A percentile compares a stretch with the other conserved stretches of the same genome.
These are phyloP conservation scores for Entomyzon cyanotis DNA, from an alignment of 2,113 vertebrate genomes.

Conservation along the genomic window DNA sequence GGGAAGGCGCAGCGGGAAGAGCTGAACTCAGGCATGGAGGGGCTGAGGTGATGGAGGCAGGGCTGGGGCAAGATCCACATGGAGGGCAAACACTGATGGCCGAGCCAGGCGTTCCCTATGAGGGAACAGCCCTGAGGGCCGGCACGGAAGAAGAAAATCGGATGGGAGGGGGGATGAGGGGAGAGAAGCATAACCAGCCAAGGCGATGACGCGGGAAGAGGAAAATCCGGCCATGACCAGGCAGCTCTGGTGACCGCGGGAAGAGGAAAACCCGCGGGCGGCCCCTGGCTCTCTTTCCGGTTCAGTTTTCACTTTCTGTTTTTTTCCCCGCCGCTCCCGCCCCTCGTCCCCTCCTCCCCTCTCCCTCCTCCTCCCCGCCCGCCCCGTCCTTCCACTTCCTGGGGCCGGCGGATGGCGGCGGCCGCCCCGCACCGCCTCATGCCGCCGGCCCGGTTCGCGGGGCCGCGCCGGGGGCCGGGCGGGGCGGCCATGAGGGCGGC, in stretches of 20 bases:
- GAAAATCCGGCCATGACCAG: background rate
- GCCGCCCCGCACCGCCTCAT: too few species aligned
- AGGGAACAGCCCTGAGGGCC: too few species aligned
- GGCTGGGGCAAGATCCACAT: background rate
- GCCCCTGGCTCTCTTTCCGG: conserved; percentile 29
- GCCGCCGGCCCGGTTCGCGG: too few species aligned
- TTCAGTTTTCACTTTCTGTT: conserved; percentile 58
- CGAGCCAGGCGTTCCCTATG: fast-evolving
- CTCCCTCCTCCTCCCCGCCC: too few species aligned
- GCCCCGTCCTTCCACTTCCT: too few species aligned
- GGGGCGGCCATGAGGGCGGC: too few species aligned
- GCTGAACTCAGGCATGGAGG: background rate
- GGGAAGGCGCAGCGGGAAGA: background rate
- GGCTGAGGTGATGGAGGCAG: background rate
- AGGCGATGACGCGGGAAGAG: too few species aligned
- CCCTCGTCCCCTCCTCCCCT: too few species aligned
- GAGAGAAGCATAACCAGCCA: too few species aligned
- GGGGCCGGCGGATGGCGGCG: too few species aligned
- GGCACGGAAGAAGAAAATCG: background rate
- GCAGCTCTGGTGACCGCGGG: background rate
- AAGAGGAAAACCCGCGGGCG: background rate
- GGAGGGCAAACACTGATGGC: background rate
- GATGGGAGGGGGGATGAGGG: too few species aligned
- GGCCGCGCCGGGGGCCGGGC: too few species aligned
- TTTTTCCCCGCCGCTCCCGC: background rate